Evolutionary conservation across 1,140 invertebrate species (phyloP).

Genomic region (Drosophila azteca): DNA sequence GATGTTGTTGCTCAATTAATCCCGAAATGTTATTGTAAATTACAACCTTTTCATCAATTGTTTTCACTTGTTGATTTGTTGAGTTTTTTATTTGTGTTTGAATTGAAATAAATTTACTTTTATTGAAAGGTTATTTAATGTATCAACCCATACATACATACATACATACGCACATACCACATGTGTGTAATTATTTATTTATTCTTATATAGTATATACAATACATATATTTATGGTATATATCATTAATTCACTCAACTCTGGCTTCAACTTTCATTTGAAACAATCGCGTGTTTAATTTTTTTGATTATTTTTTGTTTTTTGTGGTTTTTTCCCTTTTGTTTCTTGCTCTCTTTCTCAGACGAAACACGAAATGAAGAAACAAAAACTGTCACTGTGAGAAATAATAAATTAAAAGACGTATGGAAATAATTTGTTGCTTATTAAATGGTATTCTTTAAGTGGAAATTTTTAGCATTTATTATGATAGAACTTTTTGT

Average conservation of each 20-base stretch:
- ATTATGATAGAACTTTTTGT: constrained; percentile 10
- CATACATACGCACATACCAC: too few relatives aligned
- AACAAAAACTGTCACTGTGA: constrained; percentile 66
- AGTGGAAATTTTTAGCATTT: constrained; percentile 20
- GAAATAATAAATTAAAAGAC: constrained; percentile 65
- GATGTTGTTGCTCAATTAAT: constrained; percentile 22
- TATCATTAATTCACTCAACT: constrained; percentile 51
- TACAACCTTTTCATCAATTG: constrained; percentile 4
- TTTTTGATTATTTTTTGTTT: constrained; percentile 24
- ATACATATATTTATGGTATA: constrained; percentile 29
- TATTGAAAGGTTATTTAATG: constrained; percentile 47
- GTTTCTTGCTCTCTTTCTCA: constrained; percentile 32
- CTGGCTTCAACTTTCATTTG: constrained; percentile 58
- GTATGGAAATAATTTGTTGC: constrained; percentile 30
- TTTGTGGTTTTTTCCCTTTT: constrained; percentile 44
- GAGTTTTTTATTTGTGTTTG: constrained; percentile 9
- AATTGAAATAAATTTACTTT: constrained; percentile 37
- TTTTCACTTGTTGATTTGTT: constrained; percentile 31
- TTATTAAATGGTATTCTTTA: constrained; percentile 26
- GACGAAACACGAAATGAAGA: constrained; percentile 21
- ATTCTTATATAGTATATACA: constrained; percentile 4
- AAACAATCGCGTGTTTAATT: constrained; percentile 67
- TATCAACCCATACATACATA: constrained; percentile 31
- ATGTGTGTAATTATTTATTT: not conserved
- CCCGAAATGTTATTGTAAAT: constrained; percentile 7